Evolutionary conservation across 2,888 invertebrate genomes (phyloP).

Genomic region (Seira musarum): DNA sequence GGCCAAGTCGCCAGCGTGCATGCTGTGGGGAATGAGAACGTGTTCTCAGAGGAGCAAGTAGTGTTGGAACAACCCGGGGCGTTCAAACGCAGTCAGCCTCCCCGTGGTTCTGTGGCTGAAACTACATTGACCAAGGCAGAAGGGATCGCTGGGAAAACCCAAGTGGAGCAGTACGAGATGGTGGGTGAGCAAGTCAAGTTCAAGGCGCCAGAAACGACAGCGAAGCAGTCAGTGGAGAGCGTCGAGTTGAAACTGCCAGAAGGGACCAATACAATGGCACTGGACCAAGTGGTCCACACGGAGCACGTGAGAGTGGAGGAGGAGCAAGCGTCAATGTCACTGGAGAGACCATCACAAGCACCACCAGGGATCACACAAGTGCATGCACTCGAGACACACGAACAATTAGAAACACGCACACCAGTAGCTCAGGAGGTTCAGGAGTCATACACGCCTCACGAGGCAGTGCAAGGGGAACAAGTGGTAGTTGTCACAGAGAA

Average conservation of each 20-base stretch:
- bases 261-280: neutral
- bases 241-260: neutral
- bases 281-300: neutral
- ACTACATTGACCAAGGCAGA: neutral
- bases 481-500: neutral
- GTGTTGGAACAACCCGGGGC: neutral
- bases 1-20: neutral
- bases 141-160: neutral
- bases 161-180: neutral
- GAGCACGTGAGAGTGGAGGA: neutral
- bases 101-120: neutral
- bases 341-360: neutral
- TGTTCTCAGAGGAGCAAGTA: neutral
- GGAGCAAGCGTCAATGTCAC: neutral
- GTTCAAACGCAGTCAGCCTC: neutral
- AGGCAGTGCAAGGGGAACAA: neutral
- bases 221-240: neutral
- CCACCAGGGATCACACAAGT: neutral
- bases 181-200: neutral
- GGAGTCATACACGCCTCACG: neutral
- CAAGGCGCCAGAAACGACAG: neutral
- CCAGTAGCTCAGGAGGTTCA: neutral
- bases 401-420: neutral
- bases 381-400: neutral
- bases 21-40: neutral